Evolutionary conservation across 2,113 vertebrate genomes (phyloP), one percentile per base, ranked within the genome.

Genomic region (Grallaria varia): DNA sequence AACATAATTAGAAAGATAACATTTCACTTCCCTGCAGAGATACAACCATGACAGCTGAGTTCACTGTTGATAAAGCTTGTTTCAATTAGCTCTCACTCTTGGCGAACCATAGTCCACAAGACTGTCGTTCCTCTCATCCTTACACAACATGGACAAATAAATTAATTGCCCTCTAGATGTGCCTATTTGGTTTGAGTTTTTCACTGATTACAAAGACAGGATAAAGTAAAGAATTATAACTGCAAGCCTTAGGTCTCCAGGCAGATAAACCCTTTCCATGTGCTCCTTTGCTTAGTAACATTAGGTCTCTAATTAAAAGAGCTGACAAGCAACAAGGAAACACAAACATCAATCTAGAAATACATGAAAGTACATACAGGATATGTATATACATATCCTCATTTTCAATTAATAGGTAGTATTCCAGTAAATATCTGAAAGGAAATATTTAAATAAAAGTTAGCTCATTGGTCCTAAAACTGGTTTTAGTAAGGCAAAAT

Each of bases 81-180:
- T 67, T 40, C 80, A 90, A 83, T 56, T 81, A 87, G 52, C 4
- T 24, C 56, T 4, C 31, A 66, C 0, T 5, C 31, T 45, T 0
- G 1, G 37, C 0, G 0, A 91, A 52, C 53, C 1, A 0, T 2
- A 6, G 37, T 14, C 55, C 49, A 44, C 25, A 35, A 66, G 31
- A 52, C 63, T 56, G 15, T 42, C n/a, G 30, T 42, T 22, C 11
- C 28, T 95, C 83, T 90, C 60, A 68, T n/a, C 71, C 53, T 68
- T 24, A 40, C 28, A 40, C 6, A 73, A 17, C 56, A 52, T 37
- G 91, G 56, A 67, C 16, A 55, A 55, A 62, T 30, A 75, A 89
- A 90, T 69, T 69, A 62, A 64, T 13, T 64, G 49, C 53, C 59
- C 47, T 86, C 62, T 62, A 40, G 55, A 68, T 78, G 23, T 63